Evolutionary conservation across 2,797 vertebrate species (phyloP), one percentile per base, ranked within the genome.

Genomic region (Myotis pilosus): DNA sequence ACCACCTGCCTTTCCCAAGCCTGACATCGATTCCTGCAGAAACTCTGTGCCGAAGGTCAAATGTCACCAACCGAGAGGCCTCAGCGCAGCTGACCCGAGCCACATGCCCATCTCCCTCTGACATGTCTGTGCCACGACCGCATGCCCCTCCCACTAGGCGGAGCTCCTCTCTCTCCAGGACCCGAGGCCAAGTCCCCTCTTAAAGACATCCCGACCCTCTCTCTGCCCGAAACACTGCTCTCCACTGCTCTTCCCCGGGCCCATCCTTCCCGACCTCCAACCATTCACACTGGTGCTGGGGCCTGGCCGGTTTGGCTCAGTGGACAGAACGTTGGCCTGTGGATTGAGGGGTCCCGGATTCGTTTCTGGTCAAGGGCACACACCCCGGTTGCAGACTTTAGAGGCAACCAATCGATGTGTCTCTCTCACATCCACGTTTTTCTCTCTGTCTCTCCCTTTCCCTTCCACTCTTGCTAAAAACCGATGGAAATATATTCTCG

Each of bases 161-260:
- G 78, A 44, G 49, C 12, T 53, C 44, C 80, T 38, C 0, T 20
- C 17, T 60, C 62, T 9, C 55, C 19, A 64, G 62, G 60, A 57
- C 33, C 41, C 49, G 0, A 28, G n/a, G 6, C 69, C 30, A 78
- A 8, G 1, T 49, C n/a, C 33, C 60, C 16, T 57, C 57, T 30
- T 30, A 74, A 28, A 72, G 68, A 19, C 7, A 2, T 30, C 11
- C 5, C 19, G 19, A 60, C 22, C 66, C 47, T 16, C 11, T 7
- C 55, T 33, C 22, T 0, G 5, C 23, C 62, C 1, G 0, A 10
- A 30, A 5, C 12, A 6, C 5, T 19, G 51, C 28, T 1, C 41
- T n/a, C 17, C 8, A 5, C 3, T 60, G 78, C 74, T 44, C 76
- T 79, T 38, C 9, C 55, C 23, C 9, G 41, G 47, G 22, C 20